phyloP scores from a whole-genome alignment of 2,797 vertebrate genomes.

The Enteromius thamalakanensis region DNA sequence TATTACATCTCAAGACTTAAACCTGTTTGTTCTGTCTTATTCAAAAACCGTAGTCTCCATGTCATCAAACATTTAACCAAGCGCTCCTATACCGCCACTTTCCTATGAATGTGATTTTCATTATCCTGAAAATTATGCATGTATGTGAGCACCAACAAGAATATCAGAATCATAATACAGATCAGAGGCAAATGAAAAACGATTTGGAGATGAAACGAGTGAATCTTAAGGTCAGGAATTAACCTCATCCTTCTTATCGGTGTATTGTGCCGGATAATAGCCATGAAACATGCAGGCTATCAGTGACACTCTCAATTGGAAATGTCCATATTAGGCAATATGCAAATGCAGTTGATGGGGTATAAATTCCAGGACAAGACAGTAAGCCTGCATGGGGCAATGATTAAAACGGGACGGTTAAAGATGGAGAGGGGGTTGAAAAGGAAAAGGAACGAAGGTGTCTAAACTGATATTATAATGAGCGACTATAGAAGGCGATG shows the following conservation, averaged over 20 bases:
- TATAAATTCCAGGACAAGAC: conserved; percentile 78
- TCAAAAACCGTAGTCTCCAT: conserved; percentile 28
- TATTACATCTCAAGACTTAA: not conserved
- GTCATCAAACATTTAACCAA: conserved; percentile 40
- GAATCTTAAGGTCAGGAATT: conserved; percentile 77
- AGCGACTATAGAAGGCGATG: conserved; percentile 71
- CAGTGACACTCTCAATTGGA: conserved; percentile 79
- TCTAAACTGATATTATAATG: conserved; percentile 67
- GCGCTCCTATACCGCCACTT: conserved; percentile 23
- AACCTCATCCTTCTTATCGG: conserved; percentile 79
- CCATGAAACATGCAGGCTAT: conserved; percentile 73
- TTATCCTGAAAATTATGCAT: conserved; percentile 55
- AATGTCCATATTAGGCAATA: conserved; percentile 83
- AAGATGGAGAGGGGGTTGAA: conserved; percentile 60
- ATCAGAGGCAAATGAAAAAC: conserved; percentile 64
- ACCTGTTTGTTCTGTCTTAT: conserved; percentile 27
- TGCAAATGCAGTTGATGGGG: conserved; percentile 80
- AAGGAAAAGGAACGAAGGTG: conserved; percentile 54
- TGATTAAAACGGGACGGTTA: conserved; percentile 78
- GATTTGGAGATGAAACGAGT: conserved; percentile 62
- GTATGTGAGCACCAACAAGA: conserved; percentile 55
- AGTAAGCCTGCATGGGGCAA: conserved; percentile 73
- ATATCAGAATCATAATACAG: conserved; percentile 55
- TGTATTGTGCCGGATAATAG: conserved; percentile 71
- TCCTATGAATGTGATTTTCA: conserved; percentile 45